Conservation (phyloP, 1,140 invertebrate species). For the Varroa destructor region DNA sequence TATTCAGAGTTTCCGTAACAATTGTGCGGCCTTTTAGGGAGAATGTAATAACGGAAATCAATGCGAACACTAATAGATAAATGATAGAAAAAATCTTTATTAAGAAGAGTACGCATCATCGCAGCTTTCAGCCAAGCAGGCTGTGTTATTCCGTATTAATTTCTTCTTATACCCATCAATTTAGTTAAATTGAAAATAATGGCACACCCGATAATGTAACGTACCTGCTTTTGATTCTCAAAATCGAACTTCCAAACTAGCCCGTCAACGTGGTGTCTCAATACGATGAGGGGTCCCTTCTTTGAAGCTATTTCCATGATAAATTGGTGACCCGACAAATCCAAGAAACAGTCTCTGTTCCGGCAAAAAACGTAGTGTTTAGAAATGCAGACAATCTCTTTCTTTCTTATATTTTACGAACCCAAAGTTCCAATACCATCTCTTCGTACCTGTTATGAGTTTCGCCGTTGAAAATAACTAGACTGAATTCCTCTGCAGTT, state of each 20-base stretch:
- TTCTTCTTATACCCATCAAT: background rate
- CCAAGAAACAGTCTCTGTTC: conserved; percentile 3
- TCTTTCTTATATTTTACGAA: background rate
- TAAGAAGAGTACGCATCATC: no score
- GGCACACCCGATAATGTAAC: background rate
- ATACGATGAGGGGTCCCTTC: background rate
- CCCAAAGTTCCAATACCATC: background rate
- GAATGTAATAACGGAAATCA: no score
- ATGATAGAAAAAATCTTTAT: no score
- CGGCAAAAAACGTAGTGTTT: background rate
- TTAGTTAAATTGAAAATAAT: background rate
- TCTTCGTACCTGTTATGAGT: background rate
- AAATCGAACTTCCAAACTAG: conserved; percentile 1
- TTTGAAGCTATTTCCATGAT: background rate
- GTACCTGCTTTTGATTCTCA: background rate
- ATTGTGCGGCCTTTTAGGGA: no score
- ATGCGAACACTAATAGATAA: background rate
- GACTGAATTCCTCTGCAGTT: background rate
- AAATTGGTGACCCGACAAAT: background rate
- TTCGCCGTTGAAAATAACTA: background rate
- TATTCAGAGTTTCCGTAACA: background rate
- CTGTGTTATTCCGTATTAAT: no score
- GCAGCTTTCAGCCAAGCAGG: no score
- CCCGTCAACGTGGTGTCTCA: conserved; percentile 19
- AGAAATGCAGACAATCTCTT: background rate